A percentile compares a stretch with the other conserved stretches of the same genome.
phyloP scores from a whole-genome alignment of 2,113 vertebrate genomes.

The Oncorhynchus clarkii region DNA sequence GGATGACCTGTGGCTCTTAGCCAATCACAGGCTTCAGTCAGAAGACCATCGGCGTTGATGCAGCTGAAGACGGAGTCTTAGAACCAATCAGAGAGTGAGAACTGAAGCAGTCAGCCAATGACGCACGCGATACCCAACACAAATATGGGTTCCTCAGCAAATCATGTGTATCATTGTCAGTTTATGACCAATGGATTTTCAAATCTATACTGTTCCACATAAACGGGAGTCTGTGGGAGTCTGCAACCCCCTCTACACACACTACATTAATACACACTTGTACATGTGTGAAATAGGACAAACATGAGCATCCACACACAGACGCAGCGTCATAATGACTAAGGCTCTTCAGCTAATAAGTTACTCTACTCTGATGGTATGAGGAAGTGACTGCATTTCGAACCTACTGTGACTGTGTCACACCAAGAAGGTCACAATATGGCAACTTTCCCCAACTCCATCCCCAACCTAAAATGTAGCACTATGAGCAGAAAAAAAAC shows the following conservation, averaged over 20 bases:
- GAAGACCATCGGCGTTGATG: neutral
- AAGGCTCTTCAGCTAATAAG: slow-evolving; percentile 15
- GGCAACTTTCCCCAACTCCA: too few species aligned
- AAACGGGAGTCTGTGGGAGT: neutral
- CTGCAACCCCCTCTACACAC: neutral
- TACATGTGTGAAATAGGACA: too few species aligned
- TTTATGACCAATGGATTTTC: neutral
- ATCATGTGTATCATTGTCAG: neutral
- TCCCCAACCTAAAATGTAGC: too few species aligned
- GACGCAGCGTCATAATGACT: slow-evolving; percentile 31
- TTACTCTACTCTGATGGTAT: slow-evolving; percentile 23
- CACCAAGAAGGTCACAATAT: neutral
- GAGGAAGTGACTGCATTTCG: slow-evolving; percentile 26
- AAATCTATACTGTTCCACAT: neutral
- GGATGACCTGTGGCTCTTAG: slow-evolving; percentile 28
- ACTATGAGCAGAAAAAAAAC: too few species aligned
- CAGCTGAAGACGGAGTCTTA: slow-evolving; percentile 9
- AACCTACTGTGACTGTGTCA: slow-evolving; percentile 11
- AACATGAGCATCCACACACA: neutral
- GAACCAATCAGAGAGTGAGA: neutral
- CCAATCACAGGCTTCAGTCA: slow-evolving; percentile 45
- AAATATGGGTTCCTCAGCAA: neutral
- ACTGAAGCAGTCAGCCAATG: neutral
- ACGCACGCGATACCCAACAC: neutral
- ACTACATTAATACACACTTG: too few species aligned